phyloP scores from a whole-genome alignment of 2,888 invertebrate species.

The Amblyteles armatorius region DNA sequence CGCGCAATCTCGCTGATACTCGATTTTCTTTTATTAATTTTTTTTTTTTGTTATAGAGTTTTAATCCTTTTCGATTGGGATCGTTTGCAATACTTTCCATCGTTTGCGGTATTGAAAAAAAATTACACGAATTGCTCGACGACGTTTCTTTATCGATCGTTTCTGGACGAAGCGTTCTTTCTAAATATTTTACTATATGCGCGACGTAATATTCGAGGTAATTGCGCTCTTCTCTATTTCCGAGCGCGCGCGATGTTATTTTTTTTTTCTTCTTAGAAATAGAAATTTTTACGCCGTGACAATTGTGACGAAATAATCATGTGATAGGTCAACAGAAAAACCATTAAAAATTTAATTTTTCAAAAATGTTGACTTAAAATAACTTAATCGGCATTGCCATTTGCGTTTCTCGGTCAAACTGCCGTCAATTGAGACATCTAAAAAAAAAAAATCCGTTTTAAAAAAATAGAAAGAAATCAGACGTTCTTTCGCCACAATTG shows the following conservation, averaged over 20 bases:
- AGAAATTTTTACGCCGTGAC: background rate
- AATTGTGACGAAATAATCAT: no score
- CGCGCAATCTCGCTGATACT: background rate
- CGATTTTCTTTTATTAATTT: background rate
- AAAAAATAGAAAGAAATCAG: background rate
- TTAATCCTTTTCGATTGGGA: background rate
- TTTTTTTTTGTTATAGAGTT: background rate
- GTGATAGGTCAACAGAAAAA: no score
- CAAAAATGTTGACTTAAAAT: background rate
- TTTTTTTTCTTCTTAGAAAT: background rate
- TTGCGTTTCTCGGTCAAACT: no score
- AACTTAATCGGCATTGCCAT: no score
- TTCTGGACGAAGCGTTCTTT: conserved; percentile 18
- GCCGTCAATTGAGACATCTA: no score
- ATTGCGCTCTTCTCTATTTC: conserved; percentile 6
- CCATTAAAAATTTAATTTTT: background rate
- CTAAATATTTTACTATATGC: conserved; percentile 16
- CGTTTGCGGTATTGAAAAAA: conserved; percentile 15
- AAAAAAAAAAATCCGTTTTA: background rate
- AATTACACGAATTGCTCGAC: background rate
- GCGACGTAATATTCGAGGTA: conserved; percentile 22
- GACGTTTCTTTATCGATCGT: background rate
- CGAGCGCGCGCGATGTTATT: conserved; percentile 13
- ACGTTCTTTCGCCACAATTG: background rate
- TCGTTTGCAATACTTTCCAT: conserved; percentile 40